Evolutionary conservation across 2,888 invertebrate species (phyloP), one percentile per base, ranked within the genome.

Genomic region (Agonopterix subpropinquella): DNA sequence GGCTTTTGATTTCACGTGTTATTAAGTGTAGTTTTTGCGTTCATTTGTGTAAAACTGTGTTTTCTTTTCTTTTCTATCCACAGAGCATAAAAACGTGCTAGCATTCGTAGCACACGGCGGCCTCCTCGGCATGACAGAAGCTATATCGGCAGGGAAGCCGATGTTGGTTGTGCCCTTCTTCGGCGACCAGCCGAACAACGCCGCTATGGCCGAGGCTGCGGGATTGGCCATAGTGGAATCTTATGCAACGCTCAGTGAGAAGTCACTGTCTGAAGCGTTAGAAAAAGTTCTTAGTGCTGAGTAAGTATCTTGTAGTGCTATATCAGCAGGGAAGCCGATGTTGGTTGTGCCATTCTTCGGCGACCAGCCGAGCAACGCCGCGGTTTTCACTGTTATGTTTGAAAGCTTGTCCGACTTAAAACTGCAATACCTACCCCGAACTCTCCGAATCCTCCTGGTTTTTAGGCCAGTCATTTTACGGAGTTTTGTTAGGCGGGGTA

Each of bases 91-190:
- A 0, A 92, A 92, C 55, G 89, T 91, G 0, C 80, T 90, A 48
- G 91, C 89, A 0, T 92, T 91, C 60, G 85, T 92, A 41, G 87
- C 89, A 0, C 92, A 92, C 61, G 92, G 91, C 0, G 92, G 92
- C 2, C 79, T 92, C 2, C 74, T 92, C 36, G 91, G 92, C 37
- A 89, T 90, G 70, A 91, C 90, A 0, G 92, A 92, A 57, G 91
- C 91, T 1, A 86, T 91, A 10, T 86, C 91, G 8, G 89, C 89
- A 1, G 92, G 91, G 1, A 91, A 91, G 48, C 92, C 92, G 4
- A 89, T 90, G 74, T 64, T 92, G 47, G 84, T 90, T 41, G 85
- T 92, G 54, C 92, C 92, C 0, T 91, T 92, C 76, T 92, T 89
- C 61, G 92, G 91, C 11, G 92, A 92, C 70, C 92, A 92, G 71